Percentiles rank a stretch among this genome's conserved stretches.
Conservation (phyloP, 2,113 vertebrate genomes). For the Dermatemys mawii region DNA sequence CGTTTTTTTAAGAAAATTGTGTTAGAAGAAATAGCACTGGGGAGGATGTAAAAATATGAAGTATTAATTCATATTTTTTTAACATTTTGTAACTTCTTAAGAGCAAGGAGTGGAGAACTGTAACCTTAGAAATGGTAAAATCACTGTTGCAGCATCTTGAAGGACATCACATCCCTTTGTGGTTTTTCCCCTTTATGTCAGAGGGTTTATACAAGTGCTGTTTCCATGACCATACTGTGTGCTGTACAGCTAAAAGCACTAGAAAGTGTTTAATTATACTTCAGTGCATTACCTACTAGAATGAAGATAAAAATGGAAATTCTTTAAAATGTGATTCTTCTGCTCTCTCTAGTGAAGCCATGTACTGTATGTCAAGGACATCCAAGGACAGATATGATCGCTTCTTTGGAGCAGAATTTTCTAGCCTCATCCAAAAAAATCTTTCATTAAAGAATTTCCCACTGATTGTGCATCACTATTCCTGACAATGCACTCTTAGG, state of each 20-base stretch:
- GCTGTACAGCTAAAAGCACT: not conserved
- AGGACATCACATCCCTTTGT: not conserved
- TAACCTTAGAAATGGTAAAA: not conserved
- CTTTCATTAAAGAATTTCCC: conserved; percentile 58
- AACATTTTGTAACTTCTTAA: not conserved
- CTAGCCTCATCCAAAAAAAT: conserved; percentile 38
- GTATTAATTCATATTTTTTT: not conserved
- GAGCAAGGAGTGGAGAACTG: not conserved
- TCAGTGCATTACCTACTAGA: conserved; percentile 33
- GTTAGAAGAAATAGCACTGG: not conserved
- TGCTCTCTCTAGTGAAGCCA: conserved; percentile 29
- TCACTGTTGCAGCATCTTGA: not conserved
- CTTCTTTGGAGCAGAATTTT: conserved; percentile 61
- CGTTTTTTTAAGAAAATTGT: not conserved
- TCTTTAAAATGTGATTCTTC: conserved; percentile 49
- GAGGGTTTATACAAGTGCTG: not conserved
- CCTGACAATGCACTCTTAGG: conserved; percentile 39
- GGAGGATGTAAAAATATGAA: not conserved
- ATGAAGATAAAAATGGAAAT: conserved; percentile 64
- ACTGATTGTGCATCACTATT: conserved; percentile 69
- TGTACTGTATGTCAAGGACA: conserved; percentile 51
- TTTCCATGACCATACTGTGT: not conserved
- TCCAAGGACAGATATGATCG: conserved; percentile 64
- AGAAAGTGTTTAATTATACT: conserved; percentile 43
- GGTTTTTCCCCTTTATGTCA: not conserved